Percentiles rank a stretch among this genome's conserved stretches.
Evolutionary conservation across 2,888 invertebrate genomes (phyloP).

Genomic region (Spodoptera picta): DNA sequence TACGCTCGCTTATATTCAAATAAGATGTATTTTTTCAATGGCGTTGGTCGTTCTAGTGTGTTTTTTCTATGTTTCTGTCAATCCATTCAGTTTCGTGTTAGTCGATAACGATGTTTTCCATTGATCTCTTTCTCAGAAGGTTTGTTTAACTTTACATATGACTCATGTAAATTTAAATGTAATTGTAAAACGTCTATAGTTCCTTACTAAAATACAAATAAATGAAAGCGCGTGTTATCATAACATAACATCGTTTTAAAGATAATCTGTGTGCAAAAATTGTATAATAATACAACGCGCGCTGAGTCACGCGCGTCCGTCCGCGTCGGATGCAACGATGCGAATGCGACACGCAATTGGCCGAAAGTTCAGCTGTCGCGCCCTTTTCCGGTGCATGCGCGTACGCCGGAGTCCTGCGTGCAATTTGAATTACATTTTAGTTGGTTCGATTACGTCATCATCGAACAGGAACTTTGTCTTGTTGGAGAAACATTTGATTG

Average conservation of each 20-base stretch:
- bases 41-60: not conserved
- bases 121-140: not conserved
- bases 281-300: conserved; percentile 27
- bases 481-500: too few species aligned
- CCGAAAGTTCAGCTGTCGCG: conserved; percentile 77
- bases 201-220: conserved; percentile 1
- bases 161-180: not conserved
- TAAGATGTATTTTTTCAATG: conserved; percentile 21
- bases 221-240: conserved; percentile 26
- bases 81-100: not conserved
- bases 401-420: conserved; percentile 32
- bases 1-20: conserved; percentile 44
- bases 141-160: not conserved
- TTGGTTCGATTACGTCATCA: conserved; percentile 17
- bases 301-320: conserved; percentile 71
- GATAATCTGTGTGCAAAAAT: conserved; percentile 40
- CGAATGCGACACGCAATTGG: conserved; percentile 61
- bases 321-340: conserved; percentile 64
- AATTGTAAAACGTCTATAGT: not conserved
- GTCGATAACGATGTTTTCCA: too few species aligned
- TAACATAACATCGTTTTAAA: conserved; percentile 11
- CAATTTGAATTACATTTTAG: conserved; percentile 30
- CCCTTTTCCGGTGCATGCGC: conserved; percentile 81
- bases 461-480: not conserved
- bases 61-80: too few species aligned